A percentile compares a stretch with the other conserved stretches of the same genome.
phyloP scores from a whole-genome alignment of 2,888 invertebrate genomes.

The Cloeon dipterum region DNA sequence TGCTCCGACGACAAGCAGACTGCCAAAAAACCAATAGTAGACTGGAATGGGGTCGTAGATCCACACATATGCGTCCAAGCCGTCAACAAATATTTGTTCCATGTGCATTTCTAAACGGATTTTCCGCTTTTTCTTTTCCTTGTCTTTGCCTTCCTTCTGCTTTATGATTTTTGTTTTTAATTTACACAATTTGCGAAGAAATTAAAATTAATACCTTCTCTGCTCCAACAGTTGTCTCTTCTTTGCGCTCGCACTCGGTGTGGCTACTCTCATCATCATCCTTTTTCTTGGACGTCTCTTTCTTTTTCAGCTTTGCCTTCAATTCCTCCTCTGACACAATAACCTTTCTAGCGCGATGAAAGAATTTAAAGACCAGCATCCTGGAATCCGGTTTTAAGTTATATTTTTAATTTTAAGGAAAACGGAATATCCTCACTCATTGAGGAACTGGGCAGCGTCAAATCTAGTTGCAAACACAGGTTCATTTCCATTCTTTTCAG shows the following conservation, averaged over 20 bases:
- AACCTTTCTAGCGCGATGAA: constrained; percentile 81
- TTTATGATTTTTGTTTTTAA: constrained; percentile 4
- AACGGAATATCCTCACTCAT: constrained; percentile 21
- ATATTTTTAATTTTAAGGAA: neutral
- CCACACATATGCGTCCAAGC: constrained; percentile 92
- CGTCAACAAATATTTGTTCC: constrained; percentile 83
- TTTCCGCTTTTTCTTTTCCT: constrained; percentile 60
- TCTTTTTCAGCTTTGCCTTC: constrained; percentile 22
- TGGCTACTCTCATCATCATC: constrained; percentile 30
- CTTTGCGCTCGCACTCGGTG: constrained; percentile 24
- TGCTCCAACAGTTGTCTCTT: constrained; percentile 8
- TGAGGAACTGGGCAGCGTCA: constrained; percentile 56
- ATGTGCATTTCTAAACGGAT: constrained; percentile 94
- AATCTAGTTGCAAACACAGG: constrained; percentile 60
- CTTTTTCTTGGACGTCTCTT: constrained; percentile 22
- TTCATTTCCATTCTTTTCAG: constrained; percentile 30
- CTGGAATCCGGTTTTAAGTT: constrained; percentile 14
- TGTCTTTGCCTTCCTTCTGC: too few species aligned
- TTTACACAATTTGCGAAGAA: constrained; percentile 7
- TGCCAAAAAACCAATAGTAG: constrained; percentile 86
- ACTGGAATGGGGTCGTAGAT: constrained; percentile 91
- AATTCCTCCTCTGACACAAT: constrained; percentile 39
- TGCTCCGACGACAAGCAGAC: constrained; percentile 69
- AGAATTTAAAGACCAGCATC: constrained; percentile 82
- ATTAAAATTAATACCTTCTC: constrained; percentile 4